Evolutionary conservation across 1,140 invertebrate genomes (phyloP).

Genomic region (Oedothorax gibbosus): DNA sequence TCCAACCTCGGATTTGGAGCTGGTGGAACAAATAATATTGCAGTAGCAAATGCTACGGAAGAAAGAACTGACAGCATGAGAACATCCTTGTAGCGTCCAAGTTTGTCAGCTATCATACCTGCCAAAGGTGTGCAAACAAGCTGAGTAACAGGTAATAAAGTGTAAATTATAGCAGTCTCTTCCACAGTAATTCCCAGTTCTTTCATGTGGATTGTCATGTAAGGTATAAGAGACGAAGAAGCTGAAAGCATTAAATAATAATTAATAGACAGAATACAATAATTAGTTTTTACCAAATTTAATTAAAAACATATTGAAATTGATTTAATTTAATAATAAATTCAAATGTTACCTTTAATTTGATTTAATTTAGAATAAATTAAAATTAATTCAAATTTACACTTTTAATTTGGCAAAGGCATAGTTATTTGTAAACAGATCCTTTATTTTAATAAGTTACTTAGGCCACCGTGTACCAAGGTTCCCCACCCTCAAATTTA

Average conservation of each 20-base stretch:
- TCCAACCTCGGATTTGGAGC: constrained; percentile 39
- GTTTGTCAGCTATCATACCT: constrained; percentile 83
- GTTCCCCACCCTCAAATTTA: no score
- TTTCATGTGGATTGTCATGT: constrained; percentile 87
- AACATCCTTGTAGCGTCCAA: constrained; percentile 81
- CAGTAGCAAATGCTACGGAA: constrained; percentile 75
- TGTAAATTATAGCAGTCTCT: constrained; percentile 88
- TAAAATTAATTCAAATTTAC: no score
- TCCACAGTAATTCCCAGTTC: constrained; percentile 84
- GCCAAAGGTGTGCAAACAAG: constrained; percentile 83
- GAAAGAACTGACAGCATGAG: constrained; percentile 77
- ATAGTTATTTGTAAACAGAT: background rate
- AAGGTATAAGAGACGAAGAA: constrained; percentile 81
- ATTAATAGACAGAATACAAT: background rate
- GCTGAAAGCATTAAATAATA: constrained; percentile 72
- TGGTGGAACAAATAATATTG: constrained; percentile 74
- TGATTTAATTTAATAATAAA: background rate
- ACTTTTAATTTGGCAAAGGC: no score
- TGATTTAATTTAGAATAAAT: background rate
- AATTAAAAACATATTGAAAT: background rate
- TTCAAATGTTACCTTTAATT: background rate
- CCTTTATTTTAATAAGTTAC: background rate
- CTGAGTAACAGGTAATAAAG: constrained; percentile 81
- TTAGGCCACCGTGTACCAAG: background rate
- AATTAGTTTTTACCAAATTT: background rate